Conservation (phyloP, 2,888 invertebrate genomes). For the Pseudococcus viburni region DNA sequence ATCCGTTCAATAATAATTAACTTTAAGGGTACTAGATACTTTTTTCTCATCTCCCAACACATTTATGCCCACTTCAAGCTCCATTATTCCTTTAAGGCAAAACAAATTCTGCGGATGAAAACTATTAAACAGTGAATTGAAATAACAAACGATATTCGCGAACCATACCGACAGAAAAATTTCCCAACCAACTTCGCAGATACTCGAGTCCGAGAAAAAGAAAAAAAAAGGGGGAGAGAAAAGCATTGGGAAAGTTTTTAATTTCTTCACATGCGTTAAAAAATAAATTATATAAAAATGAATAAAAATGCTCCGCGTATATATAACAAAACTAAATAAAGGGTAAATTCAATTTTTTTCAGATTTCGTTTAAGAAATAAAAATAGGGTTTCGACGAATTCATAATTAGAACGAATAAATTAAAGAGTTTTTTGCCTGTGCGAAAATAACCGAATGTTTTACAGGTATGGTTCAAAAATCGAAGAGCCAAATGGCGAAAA, state of each 20-base stretch:
- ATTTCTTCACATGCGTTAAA: conserved; percentile 50
- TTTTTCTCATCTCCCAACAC: conserved; percentile 41
- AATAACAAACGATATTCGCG: conserved; percentile 26
- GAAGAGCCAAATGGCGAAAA: conserved; percentile 96
- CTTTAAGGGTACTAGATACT: conserved; percentile 54
- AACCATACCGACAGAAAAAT: not conserved
- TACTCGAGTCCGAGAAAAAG: conserved; percentile 11
- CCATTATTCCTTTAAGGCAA: conserved; percentile 24
- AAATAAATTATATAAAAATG: not conserved
- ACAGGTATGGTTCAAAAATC: conserved; percentile 97
- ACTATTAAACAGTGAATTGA: conserved; percentile 45
- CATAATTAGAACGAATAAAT: conserved; percentile 51
- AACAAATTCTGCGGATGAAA: conserved; percentile 49
- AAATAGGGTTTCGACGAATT: conserved; percentile 33
- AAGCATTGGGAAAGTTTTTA: conserved; percentile 20
- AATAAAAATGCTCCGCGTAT: not conserved
- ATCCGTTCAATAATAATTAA: conserved; percentile 62
- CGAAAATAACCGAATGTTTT: conserved; percentile 69
- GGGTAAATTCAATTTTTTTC: conserved; percentile 30
- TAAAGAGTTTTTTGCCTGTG: not conserved
- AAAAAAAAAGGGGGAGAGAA: not conserved
- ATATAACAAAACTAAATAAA: not conserved
- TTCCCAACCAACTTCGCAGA: not conserved
- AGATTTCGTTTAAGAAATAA: conserved; percentile 24
- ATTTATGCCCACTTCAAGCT: conserved; percentile 47